Base-by-base conservation (phyloP, 2,113 vertebrate species). In the Malurus elegans region DNA sequence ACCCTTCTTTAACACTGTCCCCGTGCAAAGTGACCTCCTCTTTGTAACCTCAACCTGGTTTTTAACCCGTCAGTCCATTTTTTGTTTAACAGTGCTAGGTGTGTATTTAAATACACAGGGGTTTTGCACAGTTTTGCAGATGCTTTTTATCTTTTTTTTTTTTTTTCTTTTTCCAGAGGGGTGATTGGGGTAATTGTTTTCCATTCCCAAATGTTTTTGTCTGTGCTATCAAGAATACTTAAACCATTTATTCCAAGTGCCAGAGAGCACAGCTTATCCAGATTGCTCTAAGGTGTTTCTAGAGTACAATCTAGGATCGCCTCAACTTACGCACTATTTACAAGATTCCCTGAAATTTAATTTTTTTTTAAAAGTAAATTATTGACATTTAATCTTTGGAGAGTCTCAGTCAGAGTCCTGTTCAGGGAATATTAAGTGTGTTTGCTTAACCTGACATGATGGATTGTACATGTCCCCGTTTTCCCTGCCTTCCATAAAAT, bases 1-100 rank as follows among this genome's bases (percentile, higher is more conserved):
- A 97, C 92, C 69, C 3, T 86, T 57, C 51, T 86, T 95, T 98
- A 98, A 98, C 98, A 97, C 95, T 93, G 94, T 95, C 97, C 93
- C 87, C 96, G 97, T 83, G 97, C 97, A 87, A 82, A 95, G 92
- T 95, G 91, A 97, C 91, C 97, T 97, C 94, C 76, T 97, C 94
- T 97, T 86, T 67, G 81, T 98, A 97, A 97, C 90, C 95, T 95
- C 97, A 97, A 95, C 74, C 56, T 96, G 73, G 66, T 95, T 94
- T 93, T 90, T 96, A 97, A 97, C 84, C 75, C 25, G 0, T 94
- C 78, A 90, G 66, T 75, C 60, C 40, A 3, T 73, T 86, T 58
- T 34, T 70, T 25, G 4, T 47, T 76, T 92, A 86, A 70, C 60
- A 88, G 42, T 53, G 42, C 79, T 82, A 96, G 62, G 32, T 47